Base-by-base conservation (phyloP, 2,113 vertebrate species). In the Microcebus ravelobensis region DNA sequence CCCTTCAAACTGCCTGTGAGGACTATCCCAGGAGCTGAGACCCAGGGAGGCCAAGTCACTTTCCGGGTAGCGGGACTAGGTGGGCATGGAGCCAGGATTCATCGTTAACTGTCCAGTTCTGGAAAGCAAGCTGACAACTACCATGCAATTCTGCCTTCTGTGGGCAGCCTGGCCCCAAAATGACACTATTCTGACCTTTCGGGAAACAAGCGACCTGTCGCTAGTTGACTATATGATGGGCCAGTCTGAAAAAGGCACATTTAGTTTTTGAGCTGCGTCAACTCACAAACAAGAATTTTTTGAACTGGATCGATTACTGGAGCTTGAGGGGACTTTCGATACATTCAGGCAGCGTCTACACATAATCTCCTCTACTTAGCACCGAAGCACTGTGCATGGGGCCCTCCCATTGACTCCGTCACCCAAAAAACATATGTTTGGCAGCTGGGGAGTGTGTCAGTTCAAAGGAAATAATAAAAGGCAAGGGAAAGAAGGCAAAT, bases 381-480 rank as follows among this genome's bases (percentile, higher is more conserved):
- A 5, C n/a, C 18, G 2, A 52, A 50, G 15, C 2, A 0, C 18
- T 6, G 42, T 73, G 80, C 63, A 76, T 21, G 63, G 34, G 21
- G 50, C 67, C 14, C 48, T 77, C 79, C 86, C 80, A 55, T 4
- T 8, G 21, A 81, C 65, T 63, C 79, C 83, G 5, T 77, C 76
- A 21, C 73, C 86, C 15, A 0, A n/a, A 74, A 90, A 67, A 68
- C 98, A 96, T 84, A 42, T 97, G 98, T 83, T 84, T 87, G 87
- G 80, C 98, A 97, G 97, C 91, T 95, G 96, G 79, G 4, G 21
- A 70, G 45, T 15, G 59, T 59, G 84, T 90, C 14, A 84, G 91
- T 96, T 97, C 96, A 97, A 97, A 98, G 74, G 94, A 97, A 97
- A 93, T 55, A 94, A 94, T 55, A 92, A 97, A 96, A 96, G 82